phyloP scores from a whole-genome alignment of 2,797 vertebrate species.

The Varecia variegata region DNA sequence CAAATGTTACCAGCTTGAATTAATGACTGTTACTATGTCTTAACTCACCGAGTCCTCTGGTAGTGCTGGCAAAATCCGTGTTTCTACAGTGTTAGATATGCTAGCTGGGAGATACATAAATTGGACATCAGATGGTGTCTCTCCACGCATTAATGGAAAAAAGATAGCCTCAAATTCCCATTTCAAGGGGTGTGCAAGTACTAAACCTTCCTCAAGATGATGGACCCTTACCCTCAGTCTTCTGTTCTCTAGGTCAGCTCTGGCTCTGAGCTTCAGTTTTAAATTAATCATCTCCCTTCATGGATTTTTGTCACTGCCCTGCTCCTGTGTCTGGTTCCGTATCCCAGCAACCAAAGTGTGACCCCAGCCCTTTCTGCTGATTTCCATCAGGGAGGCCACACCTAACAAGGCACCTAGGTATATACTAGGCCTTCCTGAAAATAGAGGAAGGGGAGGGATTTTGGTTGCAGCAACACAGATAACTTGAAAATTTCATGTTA shows the following conservation, averaged over 20 bases:
- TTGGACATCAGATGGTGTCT: background rate
- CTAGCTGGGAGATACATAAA: background rate
- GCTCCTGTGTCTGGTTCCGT: background rate
- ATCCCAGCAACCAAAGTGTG: background rate
- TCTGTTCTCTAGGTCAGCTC: background rate
- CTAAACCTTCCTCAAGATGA: background rate
- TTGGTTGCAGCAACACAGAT: background rate
- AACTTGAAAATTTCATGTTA: background rate
- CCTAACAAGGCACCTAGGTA: background rate
- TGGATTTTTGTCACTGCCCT: background rate
- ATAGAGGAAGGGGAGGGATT: background rate
- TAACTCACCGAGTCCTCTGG: background rate
- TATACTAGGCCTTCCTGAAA: background rate
- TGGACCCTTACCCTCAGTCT: accelerated
- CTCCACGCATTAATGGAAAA: background rate
- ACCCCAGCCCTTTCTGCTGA: background rate
- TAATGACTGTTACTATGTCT: background rate
- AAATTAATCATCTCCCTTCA: background rate
- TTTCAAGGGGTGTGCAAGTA: background rate
- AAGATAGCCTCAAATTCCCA: background rate
- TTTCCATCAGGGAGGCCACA: background rate
- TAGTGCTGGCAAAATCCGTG: background rate
- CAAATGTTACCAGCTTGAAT: background rate
- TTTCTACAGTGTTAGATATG: background rate
- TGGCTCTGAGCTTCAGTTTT: background rate